Base-by-base conservation (phyloP, 2,113 vertebrate species). In the Riparia riparia region DNA sequence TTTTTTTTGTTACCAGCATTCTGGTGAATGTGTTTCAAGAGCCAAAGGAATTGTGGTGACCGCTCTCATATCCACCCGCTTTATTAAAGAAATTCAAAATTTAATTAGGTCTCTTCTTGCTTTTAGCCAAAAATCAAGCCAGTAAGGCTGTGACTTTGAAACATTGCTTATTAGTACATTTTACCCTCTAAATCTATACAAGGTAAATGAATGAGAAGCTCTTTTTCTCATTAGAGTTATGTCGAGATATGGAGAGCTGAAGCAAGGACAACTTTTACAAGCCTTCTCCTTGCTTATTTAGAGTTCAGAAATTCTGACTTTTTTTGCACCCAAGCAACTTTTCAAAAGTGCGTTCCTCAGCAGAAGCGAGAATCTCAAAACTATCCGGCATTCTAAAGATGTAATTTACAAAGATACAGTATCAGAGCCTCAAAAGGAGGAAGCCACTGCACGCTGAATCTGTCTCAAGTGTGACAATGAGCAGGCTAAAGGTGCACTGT, bases 51-150 rank as follows among this genome's bases (percentile, higher is more conserved):
- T 29, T 53, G 58, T 21, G 19, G 15, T 34, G 3, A 4, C 37
- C 6, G 12, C 19, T 76, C 21, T 54, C 58, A 17, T 42, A n/a
- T 42, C 15, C 20, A 69, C 32, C 5, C 10, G 20, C 15, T 72
- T 69, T 10, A 76, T 49, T 57, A 14, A 53, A 45, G 56, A 65
- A 32, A 15, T 53, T 65, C 63, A 60, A 81, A 70, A 89, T 65
- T 70, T 50, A 71, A 54, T 94, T 91, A 87, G 37, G 66, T 28
- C 7, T 1, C 34, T 88, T 82, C 63, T 83, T 86, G 32, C 39
- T 45, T 86, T 93, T 77, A 78, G 76, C 24, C 58, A 83, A 86
- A 95, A 93, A 73, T 81, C 42, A 92, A 66, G 18, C 21, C 61
- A 68, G 9, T 53, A 70, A 31, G 16, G 81, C 7, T 11, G 58